Base-by-base conservation (phyloP, 2,888 invertebrate genomes). In the Ichneumoninae sp. region DNA sequence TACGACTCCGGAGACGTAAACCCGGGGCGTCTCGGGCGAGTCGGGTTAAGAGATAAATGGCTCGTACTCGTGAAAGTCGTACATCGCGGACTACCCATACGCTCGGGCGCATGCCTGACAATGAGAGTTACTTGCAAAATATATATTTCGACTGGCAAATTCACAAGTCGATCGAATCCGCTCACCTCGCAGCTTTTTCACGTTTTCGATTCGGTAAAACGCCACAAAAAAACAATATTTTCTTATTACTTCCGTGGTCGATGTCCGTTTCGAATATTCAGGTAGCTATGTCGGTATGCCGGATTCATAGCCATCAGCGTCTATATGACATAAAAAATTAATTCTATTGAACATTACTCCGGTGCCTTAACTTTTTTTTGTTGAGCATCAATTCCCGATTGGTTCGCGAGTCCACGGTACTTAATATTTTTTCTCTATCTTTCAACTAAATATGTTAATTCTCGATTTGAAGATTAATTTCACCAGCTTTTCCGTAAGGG, bases 1-100 rank as follows among this genome's bases (percentile, higher is more conserved):
- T 47, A 60, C 47, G 44, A 44, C 30, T 10, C 47, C 47, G 22
- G 30, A 44, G 57, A 74, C 63, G 63, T 33, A 47, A 74, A 63
- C 74, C 47, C 60, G 60, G 30, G 8, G 60, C 74, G 60, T 74
- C 63, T 63, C 47, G 5, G 73, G 26, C 19, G 60, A 47, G 8
- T 44, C 47, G 30, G 60, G 47, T 63, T 47, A 74, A 16, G 44
- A 44, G 57, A 60, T 60, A 60, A 73, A 73, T 60, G 73, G 73
- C 60, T 60, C 30, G 40, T 5, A 22, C 44, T 44, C 47, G 54
- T 57, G 60, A 74, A 60, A 74, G 26, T 60, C 44, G 47, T 74
- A 63, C 63, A 5, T 74, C 73, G 44, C 60, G n/a, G 4, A n/a
- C 8, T 63, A 47, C 52, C 44, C n/a, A 7, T 36, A 68, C 26